Conservation (phyloP, 35 echinoderm and acorn worm genomes). For the Strongylocentrotus purpuratus region DNA sequence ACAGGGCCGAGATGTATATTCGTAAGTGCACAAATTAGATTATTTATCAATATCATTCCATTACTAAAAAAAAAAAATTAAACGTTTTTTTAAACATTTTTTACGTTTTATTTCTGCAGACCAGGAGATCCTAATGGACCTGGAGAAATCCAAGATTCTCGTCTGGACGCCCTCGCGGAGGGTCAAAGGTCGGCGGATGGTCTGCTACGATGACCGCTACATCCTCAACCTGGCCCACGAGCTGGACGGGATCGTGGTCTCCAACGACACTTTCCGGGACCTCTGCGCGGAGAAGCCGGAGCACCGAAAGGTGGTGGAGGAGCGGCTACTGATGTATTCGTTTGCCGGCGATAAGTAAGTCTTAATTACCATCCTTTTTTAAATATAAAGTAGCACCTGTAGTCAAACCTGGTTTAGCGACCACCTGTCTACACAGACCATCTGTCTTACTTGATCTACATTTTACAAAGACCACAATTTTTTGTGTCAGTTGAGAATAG, state of each 20-base stretch:
- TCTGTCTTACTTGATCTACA: no score
- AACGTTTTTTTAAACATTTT: background rate
- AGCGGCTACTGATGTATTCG: slow-evolving; percentile 89
- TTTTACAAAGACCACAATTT: no score
- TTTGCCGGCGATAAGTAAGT: slow-evolving; percentile 94
- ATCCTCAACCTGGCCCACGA: slow-evolving; percentile 81
- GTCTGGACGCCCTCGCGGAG: slow-evolving; percentile 87
- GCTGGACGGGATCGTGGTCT: slow-evolving; percentile 86
- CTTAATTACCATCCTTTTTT: background rate
- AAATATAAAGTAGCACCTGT: no score
- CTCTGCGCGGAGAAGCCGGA: slow-evolving; percentile 78
- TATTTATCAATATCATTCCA: no score
- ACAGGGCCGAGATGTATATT: no score
- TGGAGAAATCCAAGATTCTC: slow-evolving; percentile 69
- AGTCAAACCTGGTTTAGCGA: no score
- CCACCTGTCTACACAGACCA: no score
- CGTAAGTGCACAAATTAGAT: no score
- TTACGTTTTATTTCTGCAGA: slow-evolving; percentile 44
- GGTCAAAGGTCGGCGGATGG: slow-evolving; percentile 73
- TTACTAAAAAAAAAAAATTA: no score
- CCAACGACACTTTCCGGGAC: slow-evolving; percentile 97
- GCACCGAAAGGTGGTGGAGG: slow-evolving; percentile 81
- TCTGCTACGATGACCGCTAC: slow-evolving; percentile 96
- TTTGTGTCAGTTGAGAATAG: no score
- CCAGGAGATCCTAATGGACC: slow-evolving; percentile 76